These are phyloP conservation scores for Sphaerophoria rueppellii DNA, from an alignment of 2,888 invertebrate species.

Conservation along the genomic window DNA sequence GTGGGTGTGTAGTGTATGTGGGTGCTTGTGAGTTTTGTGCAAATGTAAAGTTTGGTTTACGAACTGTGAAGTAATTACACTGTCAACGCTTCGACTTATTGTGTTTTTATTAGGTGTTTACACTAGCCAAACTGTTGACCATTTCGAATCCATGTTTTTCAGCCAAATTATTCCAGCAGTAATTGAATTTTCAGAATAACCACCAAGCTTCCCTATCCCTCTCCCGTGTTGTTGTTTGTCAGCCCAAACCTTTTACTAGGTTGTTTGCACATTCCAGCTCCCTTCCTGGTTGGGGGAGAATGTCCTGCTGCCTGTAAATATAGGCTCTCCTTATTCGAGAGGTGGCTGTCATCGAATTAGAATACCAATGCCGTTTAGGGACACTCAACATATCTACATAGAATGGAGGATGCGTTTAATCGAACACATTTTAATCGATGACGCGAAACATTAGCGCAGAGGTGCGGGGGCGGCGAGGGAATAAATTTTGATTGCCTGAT, in stretches of 20 bases:
- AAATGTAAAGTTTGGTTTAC: conserved; percentile 56
- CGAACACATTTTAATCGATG: conserved; percentile 59
- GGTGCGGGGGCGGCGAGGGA: neutral
- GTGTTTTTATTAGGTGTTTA: conserved; percentile 73
- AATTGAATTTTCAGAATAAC: conserved; percentile 69
- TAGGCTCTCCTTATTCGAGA: too few relatives aligned
- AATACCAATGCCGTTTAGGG: conserved; percentile 24
- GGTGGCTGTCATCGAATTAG: too few relatives aligned
- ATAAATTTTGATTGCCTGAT: conserved; percentile 63
- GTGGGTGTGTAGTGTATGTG: neutral
- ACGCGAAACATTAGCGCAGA: neutral
- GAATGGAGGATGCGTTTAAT: conserved; percentile 53
- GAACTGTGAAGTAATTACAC: conserved; percentile 70
- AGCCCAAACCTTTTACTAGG: neutral
- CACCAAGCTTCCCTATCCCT: conserved; percentile 1
- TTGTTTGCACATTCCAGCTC: too few relatives aligned
- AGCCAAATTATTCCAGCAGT: conserved; percentile 58
- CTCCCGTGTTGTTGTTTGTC: conserved; percentile 4
- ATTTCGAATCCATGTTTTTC: conserved; percentile 70
- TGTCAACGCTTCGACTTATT: conserved; percentile 71
- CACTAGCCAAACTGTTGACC: conserved; percentile 58
- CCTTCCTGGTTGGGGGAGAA: too few relatives aligned
- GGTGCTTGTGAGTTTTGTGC: neutral
- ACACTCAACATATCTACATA: conserved; percentile 27
- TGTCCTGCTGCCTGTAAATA: too few relatives aligned